Evolutionary conservation across 2,888 invertebrate species (phyloP), one percentile per base, ranked within the genome.

Genomic region (Dascillus cervinus): DNA sequence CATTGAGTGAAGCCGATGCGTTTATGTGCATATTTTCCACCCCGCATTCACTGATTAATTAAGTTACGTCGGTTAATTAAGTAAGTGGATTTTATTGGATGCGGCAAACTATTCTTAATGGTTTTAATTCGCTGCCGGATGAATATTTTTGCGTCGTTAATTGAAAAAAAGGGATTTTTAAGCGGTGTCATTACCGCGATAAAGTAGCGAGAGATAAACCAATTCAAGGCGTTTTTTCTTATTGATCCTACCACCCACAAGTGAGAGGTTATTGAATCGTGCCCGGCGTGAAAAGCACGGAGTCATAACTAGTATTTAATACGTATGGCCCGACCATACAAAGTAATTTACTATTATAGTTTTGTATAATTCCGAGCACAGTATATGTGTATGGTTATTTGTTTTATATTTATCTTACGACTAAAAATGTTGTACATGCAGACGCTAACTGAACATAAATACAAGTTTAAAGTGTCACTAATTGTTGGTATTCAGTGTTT

Each of bases 331-430:
- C 22, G 27, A n/a, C n/a, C n/a, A n/a, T n/a, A n/a, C n/a, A n/a
- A n/a, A n/a, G n/a, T n/a, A 44, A 50, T 49, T 50, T 49, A 50
- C 50, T 50, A 50, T 46, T 48, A 48, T 47, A 46, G 46, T 46
- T 45, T 39, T 42, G 44, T 47, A 46, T 49, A 45, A 49, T 47
- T 41, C 44, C 43, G 31, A 17, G 5, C 17, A 17, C 17, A 8
- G 4, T 17, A 17, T 34, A 31, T 28, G 22, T 13, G 41, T 17
- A 17, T 17, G 17, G 17, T 17, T 17, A 44, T 47, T 46, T 44
- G 43, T 44, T 47, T 47, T 41, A 42, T 45, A 42, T 45, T 43
- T 46, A 43, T 45, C 39, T 43, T 43, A 41, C 23, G 41, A 35
- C 33, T 29, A 30, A 36, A 37, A 43, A 34, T 29, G 37, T 22